Base-by-base conservation (phyloP, 2,113 vertebrate species). In the Salvelinus fontinalis region DNA sequence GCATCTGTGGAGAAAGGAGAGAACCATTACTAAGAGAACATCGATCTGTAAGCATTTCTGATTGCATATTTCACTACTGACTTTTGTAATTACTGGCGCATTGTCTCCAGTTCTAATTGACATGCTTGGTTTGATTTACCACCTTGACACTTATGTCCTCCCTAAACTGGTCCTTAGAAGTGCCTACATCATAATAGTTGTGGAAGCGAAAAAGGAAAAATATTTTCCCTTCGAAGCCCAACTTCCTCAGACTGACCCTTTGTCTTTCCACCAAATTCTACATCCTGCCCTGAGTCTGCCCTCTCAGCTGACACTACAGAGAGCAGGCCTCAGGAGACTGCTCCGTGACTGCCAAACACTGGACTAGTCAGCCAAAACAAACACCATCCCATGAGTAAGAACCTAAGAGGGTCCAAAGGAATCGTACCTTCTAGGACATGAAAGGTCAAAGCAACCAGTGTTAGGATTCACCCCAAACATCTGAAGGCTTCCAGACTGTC, bases 1-100 rank as follows among this genome's bases (percentile, higher is more conserved):
- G 94, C 95, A 96, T 96, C 95, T 96, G 92, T 34, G 11, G 59
- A n/a, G 18, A 70, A 1, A 76, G 18, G 73, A 1, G 24, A 79
- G 26, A 81, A 3, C 39, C 34, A 29, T 16, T n/a, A 29, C 11
- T 70, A n/a, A 67, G 29, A 11, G 39, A 44, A 44, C 39, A 12
- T 44, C 9, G 2, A 44, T 44, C 39, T 44, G 39, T 44, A 44
- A 3, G 2, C 39, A 44, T 44, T 44, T 44, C 3, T 44, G 39
- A 44, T 44, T 18, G 8, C 29, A 31, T 68, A 34, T 31, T 26
- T 31, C 66, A 27, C n/a, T 27, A 68, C 31, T 34, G 66, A 5
- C 18, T 2, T 68, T 26, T 68, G 39, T 44, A 3, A 44, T 44
- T 44, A 44, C 9, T 44, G 39, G 39, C 9, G 2, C 39, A 44